Base-by-base conservation (phyloP, 2,888 invertebrate species). In the Pomacea canaliculata region DNA sequence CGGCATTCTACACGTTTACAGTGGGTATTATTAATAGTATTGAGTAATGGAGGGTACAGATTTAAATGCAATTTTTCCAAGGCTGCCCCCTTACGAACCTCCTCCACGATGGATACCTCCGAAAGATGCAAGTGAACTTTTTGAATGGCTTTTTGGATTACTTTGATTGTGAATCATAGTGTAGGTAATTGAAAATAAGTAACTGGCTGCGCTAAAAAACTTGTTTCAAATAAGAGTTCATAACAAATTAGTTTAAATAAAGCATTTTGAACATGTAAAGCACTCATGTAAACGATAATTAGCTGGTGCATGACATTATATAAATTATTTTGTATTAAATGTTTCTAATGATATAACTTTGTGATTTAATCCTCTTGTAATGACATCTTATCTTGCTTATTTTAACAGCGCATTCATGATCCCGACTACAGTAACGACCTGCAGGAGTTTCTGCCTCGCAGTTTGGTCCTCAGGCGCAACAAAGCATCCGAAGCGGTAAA, bases 41-140 rank as follows among this genome's bases (percentile, higher is more conserved):
- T 88, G 87, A 8, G 86, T 72, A 1, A 73, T 73, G 73, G 73
- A 67, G 8, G 67, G 68, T 37, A 59, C 68, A 46, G 74, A 74
- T 49, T 46, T 74, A 62, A 74, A 74, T 60, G 69, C 74, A 19
- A 74, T 74, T 60, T 74, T 74, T 51, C 74, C 74, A 9, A n/a
- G 62, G 8, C 76, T 88, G 27, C 89, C 89, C 13, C 83, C 86
- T 8, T 89, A 89, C 78, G 89, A 89, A 76, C 79, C 83, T 12
- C 89, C 89, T 70, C 89, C 89, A 9, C 81, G 83, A 70, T 89
- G 88, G 87, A 84, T 88, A 18, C 87, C 89, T 46, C 81, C 82
- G 56, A 83, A 87, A 67, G 83, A 88, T 81, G 89, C 89, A 74
- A 5, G 48, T 37, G 19, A 1, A 23, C 16, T 27, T 27, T 71